Percentiles rank a stretch among this genome's conserved stretches.
These are phyloP conservation scores for Sphenopsis melanotis DNA, from an alignment of 2,797 vertebrate genomes.

Conservation along the genomic window DNA sequence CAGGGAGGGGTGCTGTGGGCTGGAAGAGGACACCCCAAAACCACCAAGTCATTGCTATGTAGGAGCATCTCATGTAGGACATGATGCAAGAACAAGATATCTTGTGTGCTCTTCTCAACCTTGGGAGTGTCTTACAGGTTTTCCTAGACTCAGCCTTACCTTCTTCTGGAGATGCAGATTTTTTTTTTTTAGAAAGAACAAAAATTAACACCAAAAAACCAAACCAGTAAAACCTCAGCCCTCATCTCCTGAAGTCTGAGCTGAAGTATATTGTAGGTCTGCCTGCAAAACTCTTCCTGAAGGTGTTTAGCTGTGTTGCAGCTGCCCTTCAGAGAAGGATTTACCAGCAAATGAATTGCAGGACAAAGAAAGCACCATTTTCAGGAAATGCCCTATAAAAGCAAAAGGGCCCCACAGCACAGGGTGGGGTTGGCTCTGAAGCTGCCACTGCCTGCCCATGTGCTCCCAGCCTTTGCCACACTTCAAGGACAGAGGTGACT, in stretches of 20 bases:
- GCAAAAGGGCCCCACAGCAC: neutral
- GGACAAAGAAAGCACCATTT: neutral
- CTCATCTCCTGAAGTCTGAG: neutral
- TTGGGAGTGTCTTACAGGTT: neutral
- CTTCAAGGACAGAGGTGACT: neutral
- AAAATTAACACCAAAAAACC: neutral
- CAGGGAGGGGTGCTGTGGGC: neutral
- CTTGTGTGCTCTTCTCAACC: neutral
- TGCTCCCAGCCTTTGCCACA: neutral
- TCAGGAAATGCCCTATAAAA: neutral
- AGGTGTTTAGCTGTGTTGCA: neutral
- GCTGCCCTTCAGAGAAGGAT: neutral
- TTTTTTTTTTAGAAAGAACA: too few species aligned
- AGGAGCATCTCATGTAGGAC: neutral
- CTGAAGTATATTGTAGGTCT: neutral
- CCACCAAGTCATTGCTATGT: fast-evolving
- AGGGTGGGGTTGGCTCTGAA: neutral
- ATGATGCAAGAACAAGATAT: neutral
- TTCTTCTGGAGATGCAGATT: neutral
- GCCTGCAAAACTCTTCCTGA: neutral
- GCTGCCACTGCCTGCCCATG: fast-evolving
- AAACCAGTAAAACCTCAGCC: neutral
- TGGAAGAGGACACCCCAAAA: neutral
- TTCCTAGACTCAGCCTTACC: neutral
- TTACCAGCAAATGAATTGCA: neutral